These are phyloP conservation scores for Hipparchia sbordonii DNA, from an alignment of 2,888 invertebrate genomes.

Conservation along the genomic window DNA sequence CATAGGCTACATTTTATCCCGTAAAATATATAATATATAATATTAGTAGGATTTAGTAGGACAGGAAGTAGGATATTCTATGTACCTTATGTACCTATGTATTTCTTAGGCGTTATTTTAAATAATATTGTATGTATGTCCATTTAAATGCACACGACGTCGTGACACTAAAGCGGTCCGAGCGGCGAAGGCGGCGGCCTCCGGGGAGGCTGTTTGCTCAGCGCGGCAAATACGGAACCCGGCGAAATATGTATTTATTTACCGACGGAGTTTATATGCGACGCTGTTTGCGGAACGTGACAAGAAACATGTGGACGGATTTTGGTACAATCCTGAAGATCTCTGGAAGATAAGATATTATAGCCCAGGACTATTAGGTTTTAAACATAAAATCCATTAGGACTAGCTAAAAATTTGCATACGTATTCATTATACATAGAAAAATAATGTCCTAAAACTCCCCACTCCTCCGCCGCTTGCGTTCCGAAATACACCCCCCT, in stretches of 20 bases:
- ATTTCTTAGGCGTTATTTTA: neutral
- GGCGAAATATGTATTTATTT: constrained; percentile 41
- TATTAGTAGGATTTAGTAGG: too few relatives aligned
- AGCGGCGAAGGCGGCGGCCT: constrained; percentile 33
- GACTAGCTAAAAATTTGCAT: too few relatives aligned
- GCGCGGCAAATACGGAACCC: constrained; percentile 47
- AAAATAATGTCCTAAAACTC: too few relatives aligned
- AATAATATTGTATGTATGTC: neutral
- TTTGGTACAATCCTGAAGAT: constrained; percentile 6
- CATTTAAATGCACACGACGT: constrained; percentile 14
- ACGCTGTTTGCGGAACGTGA: constrained; percentile 41
- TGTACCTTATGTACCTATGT: too few relatives aligned
- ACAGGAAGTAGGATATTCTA: too few relatives aligned
- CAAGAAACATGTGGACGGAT: constrained; percentile 31
- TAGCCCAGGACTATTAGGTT: too few relatives aligned
- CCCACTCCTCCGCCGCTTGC: too few relatives aligned
- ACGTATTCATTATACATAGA: too few relatives aligned
- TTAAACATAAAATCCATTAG: too few relatives aligned
- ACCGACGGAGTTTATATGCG: constrained; percentile 36
- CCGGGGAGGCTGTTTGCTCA: constrained; percentile 43
- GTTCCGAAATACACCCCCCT: too few relatives aligned
- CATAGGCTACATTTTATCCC: too few relatives aligned
- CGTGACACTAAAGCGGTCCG: constrained; percentile 44
- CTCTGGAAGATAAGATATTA: neutral
- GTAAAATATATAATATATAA: too few relatives aligned